Conservation (phyloP, 1,140 invertebrate genomes). For the Dufourea novaeangliae region DNA sequence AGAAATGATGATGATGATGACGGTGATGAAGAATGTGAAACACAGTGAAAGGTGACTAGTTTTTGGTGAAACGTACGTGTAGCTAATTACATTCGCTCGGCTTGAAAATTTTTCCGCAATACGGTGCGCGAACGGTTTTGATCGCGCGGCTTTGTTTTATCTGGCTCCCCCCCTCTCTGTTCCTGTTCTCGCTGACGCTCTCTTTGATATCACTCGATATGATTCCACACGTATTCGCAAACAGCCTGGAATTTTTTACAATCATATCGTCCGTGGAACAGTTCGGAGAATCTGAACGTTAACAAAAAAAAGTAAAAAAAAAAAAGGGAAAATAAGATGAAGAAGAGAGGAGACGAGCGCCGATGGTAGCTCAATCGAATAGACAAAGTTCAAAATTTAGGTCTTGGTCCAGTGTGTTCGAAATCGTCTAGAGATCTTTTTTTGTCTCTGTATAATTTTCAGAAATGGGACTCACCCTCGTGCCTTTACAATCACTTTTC, state of each 20-base stretch:
- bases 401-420: neutral
- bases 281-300: neutral
- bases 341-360: neutral
- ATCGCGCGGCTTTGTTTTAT: conserved; percentile 55
- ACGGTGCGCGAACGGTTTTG: conserved; percentile 43
- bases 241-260: conserved; percentile 28
- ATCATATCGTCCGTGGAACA: conserved; percentile 11
- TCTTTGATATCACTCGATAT: neutral
- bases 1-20: conserved; percentile 12
- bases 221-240: neutral
- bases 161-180: conserved; percentile 31
- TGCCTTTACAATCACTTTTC: conserved; percentile 3
- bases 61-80: conserved; percentile 58
- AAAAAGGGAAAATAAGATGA: too few relatives aligned
- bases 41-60: conserved; percentile 47
- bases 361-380: neutral
- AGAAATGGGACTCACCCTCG: conserved; percentile 1
- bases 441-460: neutral
- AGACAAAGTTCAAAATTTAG: neutral
- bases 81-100: conserved; percentile 62
- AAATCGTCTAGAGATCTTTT: neutral
- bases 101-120: conserved; percentile 55
- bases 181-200: neutral
- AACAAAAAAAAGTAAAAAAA: neutral
- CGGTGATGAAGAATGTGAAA: conserved; percentile 33